Evolutionary conservation across 2,888 invertebrate genomes (phyloP), one percentile per base, ranked within the genome.

Genomic region (Macaria notata): DNA sequence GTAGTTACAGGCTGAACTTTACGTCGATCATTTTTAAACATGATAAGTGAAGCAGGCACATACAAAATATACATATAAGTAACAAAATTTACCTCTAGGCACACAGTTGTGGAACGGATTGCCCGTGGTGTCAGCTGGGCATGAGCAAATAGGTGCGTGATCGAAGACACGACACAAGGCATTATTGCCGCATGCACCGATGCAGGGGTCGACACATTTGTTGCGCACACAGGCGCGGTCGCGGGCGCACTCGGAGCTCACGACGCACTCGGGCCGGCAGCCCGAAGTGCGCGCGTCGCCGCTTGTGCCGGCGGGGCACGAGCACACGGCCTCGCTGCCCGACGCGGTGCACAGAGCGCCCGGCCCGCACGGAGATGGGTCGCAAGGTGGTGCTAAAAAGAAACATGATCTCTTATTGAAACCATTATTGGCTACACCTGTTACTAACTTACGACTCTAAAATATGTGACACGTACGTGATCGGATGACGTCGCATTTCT

Each of bases 251-350:
- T 97, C 97, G 0, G 96, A 94, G 78, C 95, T 96, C 33, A 96
- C 94, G 1, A 96, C 94, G 79, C 97, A 97, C 80, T 97, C 97
- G 0, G 97, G 96, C 60, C 95, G 92, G 75, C 97, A 97, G 38
- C 95, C 95, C 92, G 85, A 95, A 93, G 87, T 94, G 31, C 93
- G 93, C 42, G 97, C 95, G 53, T 94, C 93, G 29, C 96, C 96
- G 66, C 92, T 93, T 75, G 95, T 96, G 33, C 96, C 96, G 39
- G 94, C 93, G 3, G 95, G 86, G 72, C 97, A 97, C 68, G 95
- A 94, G 72, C 97, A 97, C 19, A 95, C 87, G 0, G 95, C 95
- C 93, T 94, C 79, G 75, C 89, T 69, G 73, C 92, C 78, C 57
- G 92, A 71, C 9, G 80, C 85, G 4, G 83, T 72, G 73, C 97